Percentiles rank a stretch among this genome's conserved stretches.
These are phyloP conservation scores for Eulemur rubriventer DNA, from an alignment of 2,797 vertebrate genomes.

Conservation along the genomic window DNA sequence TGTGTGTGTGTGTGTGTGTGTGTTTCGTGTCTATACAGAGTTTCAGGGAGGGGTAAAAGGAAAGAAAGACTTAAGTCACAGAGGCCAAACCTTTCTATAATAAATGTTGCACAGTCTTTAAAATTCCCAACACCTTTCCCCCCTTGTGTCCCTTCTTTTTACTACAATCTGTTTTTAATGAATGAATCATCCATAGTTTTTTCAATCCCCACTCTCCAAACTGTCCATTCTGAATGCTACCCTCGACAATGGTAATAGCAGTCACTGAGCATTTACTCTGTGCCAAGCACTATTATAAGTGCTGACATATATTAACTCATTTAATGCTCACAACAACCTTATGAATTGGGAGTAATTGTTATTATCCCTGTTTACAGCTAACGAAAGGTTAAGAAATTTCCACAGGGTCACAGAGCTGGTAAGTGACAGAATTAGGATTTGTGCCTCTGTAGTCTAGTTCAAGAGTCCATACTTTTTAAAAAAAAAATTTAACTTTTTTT, in stretches of 20 bases:
- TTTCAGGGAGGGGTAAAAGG: no score
- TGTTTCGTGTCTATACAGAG: background rate
- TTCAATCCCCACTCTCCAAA: background rate
- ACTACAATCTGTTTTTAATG: background rate
- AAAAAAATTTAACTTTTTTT: background rate
- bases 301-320: background rate
- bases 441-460: background rate
- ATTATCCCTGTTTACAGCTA: background rate
- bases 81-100: background rate
- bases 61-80: background rate
- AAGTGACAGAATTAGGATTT: background rate
- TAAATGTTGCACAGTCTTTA: background rate
- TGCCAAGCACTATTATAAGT: background rate
- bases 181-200: background rate
- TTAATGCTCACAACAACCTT: background rate
- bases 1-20: background rate
- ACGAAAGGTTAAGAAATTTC: background rate
- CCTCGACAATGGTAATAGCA: background rate
- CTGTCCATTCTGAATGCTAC: background rate
- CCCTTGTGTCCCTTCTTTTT: background rate
- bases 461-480: background rate
- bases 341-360: background rate
- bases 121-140: background rate
- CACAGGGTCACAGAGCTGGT: background rate
- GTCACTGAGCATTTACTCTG: background rate